A percentile compares a stretch with the other conserved stretches of the same genome.
Evolutionary conservation across 2,888 invertebrate species (phyloP).

Genomic region (Aphodius sticticus): DNA sequence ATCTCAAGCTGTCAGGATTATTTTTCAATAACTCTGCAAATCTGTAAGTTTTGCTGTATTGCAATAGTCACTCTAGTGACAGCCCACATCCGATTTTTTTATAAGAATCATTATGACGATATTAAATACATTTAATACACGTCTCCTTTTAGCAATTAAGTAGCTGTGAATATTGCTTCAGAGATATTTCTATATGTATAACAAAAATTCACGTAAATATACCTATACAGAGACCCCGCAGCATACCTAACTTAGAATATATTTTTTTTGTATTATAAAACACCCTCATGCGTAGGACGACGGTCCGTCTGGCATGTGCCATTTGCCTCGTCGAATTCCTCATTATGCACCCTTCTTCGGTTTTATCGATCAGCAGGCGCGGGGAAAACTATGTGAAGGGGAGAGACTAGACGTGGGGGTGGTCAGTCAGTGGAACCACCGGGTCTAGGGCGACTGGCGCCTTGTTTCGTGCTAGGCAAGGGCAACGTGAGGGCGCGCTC

Average conservation of each 20-base stretch:
- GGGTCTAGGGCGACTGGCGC: conserved; percentile 32
- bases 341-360: not conserved
- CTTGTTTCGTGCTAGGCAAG: conserved; percentile 12
- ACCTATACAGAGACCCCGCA: not conserved
- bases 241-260: not conserved
- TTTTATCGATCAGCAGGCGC: not conserved
- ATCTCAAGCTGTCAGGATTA: no score
- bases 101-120: no score
- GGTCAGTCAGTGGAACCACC: conserved; percentile 41
- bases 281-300: not conserved
- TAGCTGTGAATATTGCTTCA: no score
- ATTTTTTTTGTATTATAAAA: not conserved
- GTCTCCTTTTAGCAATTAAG: no score
- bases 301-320: not conserved
- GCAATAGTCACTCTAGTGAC: no score
- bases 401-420: conserved; percentile 37
- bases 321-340: conserved; percentile 4
- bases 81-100: no score
- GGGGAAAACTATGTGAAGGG: conserved; percentile 31
- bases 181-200: not conserved
- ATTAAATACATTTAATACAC: no score
- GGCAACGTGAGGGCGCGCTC: not conserved
- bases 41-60: no score
- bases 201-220: not conserved
- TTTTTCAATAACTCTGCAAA: no score